These are phyloP conservation scores for Masnerella sp. DNA, from an alignment of 2,888 invertebrate species.

Conservation along the genomic window DNA sequence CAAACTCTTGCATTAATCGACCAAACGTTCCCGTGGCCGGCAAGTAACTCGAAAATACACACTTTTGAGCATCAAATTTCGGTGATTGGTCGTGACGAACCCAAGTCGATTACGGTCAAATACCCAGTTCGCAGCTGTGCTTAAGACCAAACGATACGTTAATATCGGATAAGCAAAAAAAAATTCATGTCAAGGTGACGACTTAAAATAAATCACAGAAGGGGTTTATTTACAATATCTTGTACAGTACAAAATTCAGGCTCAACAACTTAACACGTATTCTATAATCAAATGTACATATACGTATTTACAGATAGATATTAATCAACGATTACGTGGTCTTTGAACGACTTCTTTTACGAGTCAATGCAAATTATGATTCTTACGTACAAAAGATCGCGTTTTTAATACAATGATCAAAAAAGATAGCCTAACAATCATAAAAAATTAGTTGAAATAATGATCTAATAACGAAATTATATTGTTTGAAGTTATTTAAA, in stretches of 20 bases:
- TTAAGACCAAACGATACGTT: constrained; percentile 22
- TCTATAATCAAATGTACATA: constrained; percentile 40
- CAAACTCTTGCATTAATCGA: no score
- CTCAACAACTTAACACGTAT: constrained; percentile 43
- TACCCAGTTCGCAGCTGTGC: constrained; percentile 5
- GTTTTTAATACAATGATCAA: no score
- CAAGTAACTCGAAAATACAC: constrained; percentile 42
- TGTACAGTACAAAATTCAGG: constrained; percentile 43
- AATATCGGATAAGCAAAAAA: constrained; percentile 12
- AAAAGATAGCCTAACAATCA: no score
- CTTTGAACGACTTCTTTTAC: constrained; percentile 26
- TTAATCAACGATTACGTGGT: constrained; percentile 40
- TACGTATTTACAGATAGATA: constrained; percentile 41
- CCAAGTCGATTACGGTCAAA: constrained; percentile 4
- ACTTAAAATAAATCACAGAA: constrained; percentile 53
- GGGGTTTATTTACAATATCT: constrained; percentile 43
- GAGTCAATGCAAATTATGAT: constrained; percentile 15
- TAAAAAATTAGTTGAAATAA: no score
- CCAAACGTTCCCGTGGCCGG: constrained; percentile 24
- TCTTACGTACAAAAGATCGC: no score
- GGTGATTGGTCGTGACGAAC: constrained; percentile 32
- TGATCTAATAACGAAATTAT: no score
- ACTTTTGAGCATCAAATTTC: constrained; percentile 53
- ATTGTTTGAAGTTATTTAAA: no score
- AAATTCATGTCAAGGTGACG: constrained; percentile 3